These are phyloP conservation scores for Actinemys pallida DNA, from an alignment of 2,113 vertebrate genomes.

Conservation along the genomic window DNA sequence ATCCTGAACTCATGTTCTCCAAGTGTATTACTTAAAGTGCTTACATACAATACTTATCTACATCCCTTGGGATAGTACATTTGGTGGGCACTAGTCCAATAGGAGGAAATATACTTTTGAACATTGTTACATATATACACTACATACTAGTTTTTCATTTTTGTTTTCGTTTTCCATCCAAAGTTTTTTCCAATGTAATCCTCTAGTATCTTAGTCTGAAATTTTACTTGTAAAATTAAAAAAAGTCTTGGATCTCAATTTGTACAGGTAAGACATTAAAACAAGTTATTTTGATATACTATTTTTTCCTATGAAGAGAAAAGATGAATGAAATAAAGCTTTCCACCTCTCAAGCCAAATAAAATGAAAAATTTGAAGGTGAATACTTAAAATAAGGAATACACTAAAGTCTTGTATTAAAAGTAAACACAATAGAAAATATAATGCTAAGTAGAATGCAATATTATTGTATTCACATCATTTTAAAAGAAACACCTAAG, in stretches of 20 bases:
- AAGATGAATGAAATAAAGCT: slow-evolving; percentile 34
- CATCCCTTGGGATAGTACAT: slow-evolving; percentile 60
- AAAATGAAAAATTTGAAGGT: neutral
- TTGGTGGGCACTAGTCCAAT: slow-evolving; percentile 60
- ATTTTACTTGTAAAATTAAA: slow-evolving; percentile 43
- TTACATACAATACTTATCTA: slow-evolving; percentile 65
- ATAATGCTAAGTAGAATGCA: neutral
- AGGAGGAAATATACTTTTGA: slow-evolving; percentile 66
- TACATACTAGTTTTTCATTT: slow-evolving; percentile 41
- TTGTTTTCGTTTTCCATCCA: slow-evolving; percentile 51
- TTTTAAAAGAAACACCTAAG: neutral
- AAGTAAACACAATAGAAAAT: slow-evolving; percentile 13
- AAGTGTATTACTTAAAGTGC: slow-evolving; percentile 32
- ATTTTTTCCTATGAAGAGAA: slow-evolving; percentile 19
- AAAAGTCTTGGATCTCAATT: slow-evolving; percentile 43
- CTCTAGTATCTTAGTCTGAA: slow-evolving; percentile 7
- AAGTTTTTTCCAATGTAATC: slow-evolving; percentile 24
- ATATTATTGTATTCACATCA: neutral
- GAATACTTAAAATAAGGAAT: slow-evolving; percentile 27
- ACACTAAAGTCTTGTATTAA: slow-evolving; percentile 3
- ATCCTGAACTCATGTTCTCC: neutral
- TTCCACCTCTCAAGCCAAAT: slow-evolving; percentile 47
- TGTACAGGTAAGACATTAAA: slow-evolving; percentile 56
- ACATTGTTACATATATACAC: slow-evolving; percentile 67
- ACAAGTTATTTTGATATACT: slow-evolving; percentile 32